These are phyloP conservation scores for Procavia capensis DNA, from an alignment of 2,113 vertebrate genomes.

Conservation along the genomic window DNA sequence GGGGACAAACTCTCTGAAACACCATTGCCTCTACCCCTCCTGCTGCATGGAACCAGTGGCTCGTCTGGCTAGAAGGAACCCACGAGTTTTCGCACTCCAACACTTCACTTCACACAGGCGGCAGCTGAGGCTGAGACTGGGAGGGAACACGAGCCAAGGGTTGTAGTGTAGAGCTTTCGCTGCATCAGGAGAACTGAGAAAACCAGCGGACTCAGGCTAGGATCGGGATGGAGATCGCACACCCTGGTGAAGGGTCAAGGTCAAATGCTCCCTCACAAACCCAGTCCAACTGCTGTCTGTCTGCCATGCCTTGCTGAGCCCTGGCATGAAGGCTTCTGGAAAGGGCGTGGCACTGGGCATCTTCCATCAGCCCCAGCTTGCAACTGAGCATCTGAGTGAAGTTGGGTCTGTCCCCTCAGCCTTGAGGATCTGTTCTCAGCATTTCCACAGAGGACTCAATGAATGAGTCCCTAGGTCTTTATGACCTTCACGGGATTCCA, in stretches of 20 bases:
- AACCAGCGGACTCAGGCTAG: background rate
- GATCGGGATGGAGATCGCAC: background rate
- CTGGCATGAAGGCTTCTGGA: background rate
- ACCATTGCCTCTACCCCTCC: background rate
- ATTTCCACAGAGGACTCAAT: background rate
- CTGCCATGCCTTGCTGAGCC: background rate
- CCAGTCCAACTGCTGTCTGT: accelerated
- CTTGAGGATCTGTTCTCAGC: background rate
- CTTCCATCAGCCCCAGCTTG: background rate
- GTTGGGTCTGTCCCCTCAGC: background rate
- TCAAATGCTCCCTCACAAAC: background rate
- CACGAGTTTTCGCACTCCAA: background rate
- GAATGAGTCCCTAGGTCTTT: background rate
- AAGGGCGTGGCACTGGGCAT: background rate
- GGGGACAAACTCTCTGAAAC: background rate
- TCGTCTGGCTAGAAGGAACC: background rate
- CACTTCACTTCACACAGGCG: background rate
- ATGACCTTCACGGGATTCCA: background rate
- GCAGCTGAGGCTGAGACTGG: background rate
- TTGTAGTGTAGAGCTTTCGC: background rate
- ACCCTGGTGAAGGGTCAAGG: background rate
- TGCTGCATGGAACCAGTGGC: background rate
- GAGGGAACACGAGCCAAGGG: background rate
- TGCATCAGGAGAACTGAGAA: background rate
- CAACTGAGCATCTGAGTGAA: background rate